A percentile compares a stretch with the other conserved stretches of the same genome.
phyloP scores from a whole-genome alignment of 2,113 vertebrate genomes.

The Lepus europaeus region DNA sequence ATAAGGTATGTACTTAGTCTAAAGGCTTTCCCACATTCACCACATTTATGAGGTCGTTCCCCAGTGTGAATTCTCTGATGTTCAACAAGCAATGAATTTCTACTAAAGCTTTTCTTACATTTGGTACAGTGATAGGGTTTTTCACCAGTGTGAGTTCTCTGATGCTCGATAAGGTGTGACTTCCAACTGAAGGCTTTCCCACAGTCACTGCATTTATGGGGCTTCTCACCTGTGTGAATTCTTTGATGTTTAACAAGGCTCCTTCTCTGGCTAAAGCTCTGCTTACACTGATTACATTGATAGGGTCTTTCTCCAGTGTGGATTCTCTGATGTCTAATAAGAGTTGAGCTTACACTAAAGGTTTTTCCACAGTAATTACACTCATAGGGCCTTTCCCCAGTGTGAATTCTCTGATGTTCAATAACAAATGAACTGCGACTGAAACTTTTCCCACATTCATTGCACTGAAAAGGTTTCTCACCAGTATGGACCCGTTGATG shows the following conservation, averaged over 20 bases:
- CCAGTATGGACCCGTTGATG: slow-evolving; percentile 84
- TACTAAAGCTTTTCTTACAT: slow-evolving; percentile 84
- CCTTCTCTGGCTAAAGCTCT: slow-evolving; percentile 83
- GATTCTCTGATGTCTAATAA: slow-evolving; percentile 84
- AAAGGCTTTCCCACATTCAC: slow-evolving; percentile 84
- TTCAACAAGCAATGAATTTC: slow-evolving; percentile 82
- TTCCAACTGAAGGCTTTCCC: slow-evolving; percentile 84
- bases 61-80: slow-evolving; percentile 85
- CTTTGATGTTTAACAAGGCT: slow-evolving; percentile 83
- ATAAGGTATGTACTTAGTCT: slow-evolving; percentile 83
- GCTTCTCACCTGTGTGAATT: slow-evolving; percentile 83
- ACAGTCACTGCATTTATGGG: slow-evolving; percentile 83
- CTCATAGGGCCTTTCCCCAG: slow-evolving; percentile 82
- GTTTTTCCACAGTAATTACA: slow-evolving; percentile 84
- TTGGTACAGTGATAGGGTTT: slow-evolving; percentile 84
- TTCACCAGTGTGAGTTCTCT: slow-evolving; percentile 83
- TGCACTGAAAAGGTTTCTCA: slow-evolving; percentile 84
- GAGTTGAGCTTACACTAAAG: slow-evolving; percentile 83
- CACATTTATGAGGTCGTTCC: slow-evolving; percentile 83
- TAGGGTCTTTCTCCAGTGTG: slow-evolving; percentile 84
- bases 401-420: slow-evolving; percentile 84
- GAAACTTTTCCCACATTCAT: slow-evolving; percentile 82
- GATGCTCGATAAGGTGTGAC: slow-evolving; percentile 82
- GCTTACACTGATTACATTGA: slow-evolving; percentile 83
- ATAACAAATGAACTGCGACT: slow-evolving; percentile 83